Evolutionary conservation across 1,140 invertebrate genomes (phyloP), one percentile per base, ranked within the genome.

Genomic region (Atta texana): DNA sequence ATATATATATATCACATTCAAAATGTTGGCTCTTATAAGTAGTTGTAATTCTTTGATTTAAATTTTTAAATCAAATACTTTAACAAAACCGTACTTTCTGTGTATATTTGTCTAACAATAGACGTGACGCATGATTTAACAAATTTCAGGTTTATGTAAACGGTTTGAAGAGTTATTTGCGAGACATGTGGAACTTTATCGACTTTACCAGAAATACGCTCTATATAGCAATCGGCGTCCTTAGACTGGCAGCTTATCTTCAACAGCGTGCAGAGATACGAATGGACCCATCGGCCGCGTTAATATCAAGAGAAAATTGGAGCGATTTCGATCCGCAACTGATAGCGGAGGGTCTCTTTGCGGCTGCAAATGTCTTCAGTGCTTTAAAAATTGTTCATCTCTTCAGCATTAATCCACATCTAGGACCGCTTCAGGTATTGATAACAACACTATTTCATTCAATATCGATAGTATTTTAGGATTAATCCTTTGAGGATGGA

Each of bases 151-250:
- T 99, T 44, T 98, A 97, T 95, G 96, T 97, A 0, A 97, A 98
- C 91, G 98, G 98, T 28, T 96, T 99, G 44, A 96, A 96, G 24
- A 96, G 97, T 0, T 99, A 99, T 93, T 96, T 99, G 14, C 95
- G 97, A 3, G 98, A 99, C 93, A 97, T 99, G 96, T 99, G 99
- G 98, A 99, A 99, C 93, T 98, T 98, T 92, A 98, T 99, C 85
- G 99, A 99, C 95, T 99, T 99, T 91, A 97, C 97, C 1, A 96
- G 98, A 64, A 99, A 99, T 94, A 96, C 96, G 2, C 95, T 99
- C 0, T 99, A 99, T 93, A 96, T 98, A 24, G 96, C 96, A 3
- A 98, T 98, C 10, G 96, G 97, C 10, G 94, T 97, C 39, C 95
- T 99, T 16, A 95, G 98, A 90, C 92, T 96, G 24, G 97, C 97